Evolutionary conservation across 2,113 vertebrate species (phyloP).

Genomic region (Oceanodroma tethys): DNA sequence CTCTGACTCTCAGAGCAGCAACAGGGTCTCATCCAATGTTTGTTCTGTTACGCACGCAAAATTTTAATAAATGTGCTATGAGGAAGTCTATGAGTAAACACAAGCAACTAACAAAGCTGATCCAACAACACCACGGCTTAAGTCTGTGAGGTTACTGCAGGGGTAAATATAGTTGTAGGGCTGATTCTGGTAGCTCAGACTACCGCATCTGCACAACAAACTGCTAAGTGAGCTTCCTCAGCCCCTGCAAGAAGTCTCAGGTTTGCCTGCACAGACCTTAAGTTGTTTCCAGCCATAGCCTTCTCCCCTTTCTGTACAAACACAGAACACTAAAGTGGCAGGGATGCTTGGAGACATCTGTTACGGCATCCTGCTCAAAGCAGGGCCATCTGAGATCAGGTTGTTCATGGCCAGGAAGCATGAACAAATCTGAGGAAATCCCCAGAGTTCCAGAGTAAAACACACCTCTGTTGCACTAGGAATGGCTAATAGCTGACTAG

Average conservation of each 20-base stretch:
- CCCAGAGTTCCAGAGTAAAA: not conserved
- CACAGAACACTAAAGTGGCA: not conserved
- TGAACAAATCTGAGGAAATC: not conserved
- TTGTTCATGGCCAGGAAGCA: not conserved
- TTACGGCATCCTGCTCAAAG: not conserved
- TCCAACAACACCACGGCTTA: not conserved
- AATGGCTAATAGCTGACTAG: not conserved
- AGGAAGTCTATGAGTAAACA: not conserved
- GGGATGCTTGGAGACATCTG: not conserved
- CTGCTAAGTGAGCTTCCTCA: not conserved
- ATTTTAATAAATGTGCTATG: not conserved
- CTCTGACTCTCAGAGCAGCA: not conserved
- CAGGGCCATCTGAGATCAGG: not conserved
- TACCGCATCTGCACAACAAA: fast-evolving
- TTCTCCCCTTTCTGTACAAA: not conserved
- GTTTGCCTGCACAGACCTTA: not conserved
- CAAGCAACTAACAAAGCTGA: not conserved
- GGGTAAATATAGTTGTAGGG: not conserved
- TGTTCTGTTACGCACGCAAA: not conserved
- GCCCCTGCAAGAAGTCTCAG: not conserved
- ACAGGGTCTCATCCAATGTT: not conserved
- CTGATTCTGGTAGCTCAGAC: not conserved
- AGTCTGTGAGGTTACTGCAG: not conserved
- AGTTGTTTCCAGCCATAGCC: not conserved
- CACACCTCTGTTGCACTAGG: not conserved